Evolutionary conservation across 1,140 invertebrate genomes (phyloP), one percentile per base, ranked within the genome.

Genomic region (Lucilia cuprina): DNA sequence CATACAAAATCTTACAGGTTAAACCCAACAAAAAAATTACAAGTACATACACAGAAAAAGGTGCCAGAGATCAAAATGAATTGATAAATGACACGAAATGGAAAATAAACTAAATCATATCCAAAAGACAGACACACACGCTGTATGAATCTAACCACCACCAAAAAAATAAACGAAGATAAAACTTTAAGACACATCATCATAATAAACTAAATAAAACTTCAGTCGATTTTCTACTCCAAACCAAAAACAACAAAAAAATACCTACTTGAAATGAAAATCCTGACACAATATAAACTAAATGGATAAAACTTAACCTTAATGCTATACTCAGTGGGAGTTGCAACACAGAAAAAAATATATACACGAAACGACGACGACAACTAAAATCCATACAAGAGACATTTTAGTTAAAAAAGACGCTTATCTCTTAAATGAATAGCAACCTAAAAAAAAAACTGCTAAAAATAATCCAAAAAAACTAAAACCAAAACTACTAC

Each of bases 31-130:
- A 60, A 17, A n/a, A 60, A 41, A 5, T 8, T 7, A 41, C 41
- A 41, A 41, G 2, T 41, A 41, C 41, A 41, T 41, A 41, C 41
- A 41, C 41, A 41, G 41, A 41, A 78, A 35, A 78, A 78, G 75
- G 75, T 78, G 75, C 75, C 35, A 78, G 75, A 78, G 75, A 78
- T 78, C 75, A 78, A 78, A 78, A 78, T 78, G 35, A 78, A 78
- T 78, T 78, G 75, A 78, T 78, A 78, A 78, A 78, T 47, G 75
- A 78, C 75, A 78, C 75, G 75, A 78, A 78, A 78, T 47, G 41
- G 7, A 21, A 70, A 21, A 8, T 21, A 70, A 70, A 70, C 65
- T 70, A 70, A 70, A 70, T 60, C 14, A 70, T 70, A 30, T 30
- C 25, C 25, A 30, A 30, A 30, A 30, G 25, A 21, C n/a, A 70